phyloP scores from a whole-genome alignment of 2,888 invertebrate genomes.

The Patella depressa region DNA sequence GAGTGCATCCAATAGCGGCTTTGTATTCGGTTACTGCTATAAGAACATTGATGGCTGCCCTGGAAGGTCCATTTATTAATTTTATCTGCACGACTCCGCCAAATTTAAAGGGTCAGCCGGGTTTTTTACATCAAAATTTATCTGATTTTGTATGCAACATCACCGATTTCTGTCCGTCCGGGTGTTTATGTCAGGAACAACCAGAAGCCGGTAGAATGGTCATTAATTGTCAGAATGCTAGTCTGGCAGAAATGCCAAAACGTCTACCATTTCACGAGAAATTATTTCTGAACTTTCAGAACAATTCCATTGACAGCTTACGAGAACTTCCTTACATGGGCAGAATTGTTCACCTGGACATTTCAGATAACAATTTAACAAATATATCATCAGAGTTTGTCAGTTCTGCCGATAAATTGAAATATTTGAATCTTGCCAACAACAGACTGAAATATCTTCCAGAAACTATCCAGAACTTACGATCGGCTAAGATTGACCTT shows the following conservation, averaged over 20 bases:
- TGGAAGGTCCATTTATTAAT: too few species aligned
- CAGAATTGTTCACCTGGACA: background rate
- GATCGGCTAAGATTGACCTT: background rate
- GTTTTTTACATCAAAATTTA: too few species aligned
- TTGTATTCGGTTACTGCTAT: background rate
- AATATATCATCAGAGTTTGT: background rate
- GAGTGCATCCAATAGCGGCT: background rate
- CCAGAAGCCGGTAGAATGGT: background rate
- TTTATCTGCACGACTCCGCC: too few species aligned
- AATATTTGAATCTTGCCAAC: background rate
- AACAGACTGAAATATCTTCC: background rate
- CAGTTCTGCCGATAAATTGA: background rate
- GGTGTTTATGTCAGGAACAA: background rate
- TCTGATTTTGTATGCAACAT: background rate
- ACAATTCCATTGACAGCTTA: background rate
- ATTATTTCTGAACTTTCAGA: background rate
- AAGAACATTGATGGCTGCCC: background rate
- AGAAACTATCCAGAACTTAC: background rate
- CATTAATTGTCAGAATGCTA: background rate
- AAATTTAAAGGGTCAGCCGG: too few species aligned
- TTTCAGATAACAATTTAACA: background rate
- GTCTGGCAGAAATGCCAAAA: background rate
- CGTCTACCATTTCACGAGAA: background rate
- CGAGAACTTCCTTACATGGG: background rate
- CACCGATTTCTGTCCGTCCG: background rate